Percentiles rank a stretch among this genome's conserved stretches.
Evolutionary conservation across 2,113 vertebrate genomes (phyloP).

Genomic region (Hoplias malabaricus): DNA sequence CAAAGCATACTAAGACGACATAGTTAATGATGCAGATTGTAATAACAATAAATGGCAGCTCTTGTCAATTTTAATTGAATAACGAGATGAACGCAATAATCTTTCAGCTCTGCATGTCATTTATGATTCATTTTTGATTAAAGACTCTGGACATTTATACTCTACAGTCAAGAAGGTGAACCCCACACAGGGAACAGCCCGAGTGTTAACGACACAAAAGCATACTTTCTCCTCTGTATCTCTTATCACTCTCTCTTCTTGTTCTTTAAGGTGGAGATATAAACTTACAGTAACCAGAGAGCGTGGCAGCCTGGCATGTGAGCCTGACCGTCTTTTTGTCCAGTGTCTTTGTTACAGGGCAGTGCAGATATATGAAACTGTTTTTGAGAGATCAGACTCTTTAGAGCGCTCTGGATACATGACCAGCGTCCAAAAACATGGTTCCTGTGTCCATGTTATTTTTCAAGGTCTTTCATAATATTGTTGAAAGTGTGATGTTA

Average conservation of each 20-base stretch:
- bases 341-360: conserved; percentile 8
- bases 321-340: not conserved
- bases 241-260: not conserved
- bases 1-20: no score
- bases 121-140: not conserved
- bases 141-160: not conserved
- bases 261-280: not conserved
- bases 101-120: no score
- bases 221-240: not conserved
- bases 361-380: not conserved
- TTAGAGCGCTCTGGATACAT: not conserved
- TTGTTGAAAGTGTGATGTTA: no score
- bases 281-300: conserved; percentile 25
- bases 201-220: not conserved
- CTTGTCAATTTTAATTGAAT: no score
- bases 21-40: no score
- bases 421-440: not conserved
- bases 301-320: not conserved
- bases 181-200: not conserved
- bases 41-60: no score
- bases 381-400: not conserved
- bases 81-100: no score
- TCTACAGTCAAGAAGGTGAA: not conserved
- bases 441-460: not conserved
- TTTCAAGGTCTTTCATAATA: no score